These are phyloP conservation scores for Anoura caudifer DNA, from an alignment of 2,113 vertebrate genomes.

Conservation along the genomic window DNA sequence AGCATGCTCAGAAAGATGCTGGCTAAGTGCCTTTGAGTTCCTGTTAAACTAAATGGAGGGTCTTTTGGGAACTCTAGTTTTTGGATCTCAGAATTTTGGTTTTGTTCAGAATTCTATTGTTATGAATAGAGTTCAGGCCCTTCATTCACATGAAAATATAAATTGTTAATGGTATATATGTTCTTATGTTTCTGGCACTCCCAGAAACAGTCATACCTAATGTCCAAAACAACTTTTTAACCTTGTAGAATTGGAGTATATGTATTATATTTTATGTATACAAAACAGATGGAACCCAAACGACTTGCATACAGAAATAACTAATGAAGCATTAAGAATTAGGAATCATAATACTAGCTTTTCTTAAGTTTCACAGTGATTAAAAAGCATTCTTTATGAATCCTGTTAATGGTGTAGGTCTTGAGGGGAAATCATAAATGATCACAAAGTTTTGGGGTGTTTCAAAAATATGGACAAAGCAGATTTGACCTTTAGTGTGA, in stretches of 20 bases:
- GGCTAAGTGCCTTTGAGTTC: neutral
- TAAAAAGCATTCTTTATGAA: constrained; percentile 26
- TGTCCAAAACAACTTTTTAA: constrained; percentile 46
- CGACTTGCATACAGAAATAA: neutral
- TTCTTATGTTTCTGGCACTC: neutral
- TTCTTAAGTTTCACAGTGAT: neutral
- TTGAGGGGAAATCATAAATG: constrained; percentile 30
- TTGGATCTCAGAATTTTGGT: constrained; percentile 44
- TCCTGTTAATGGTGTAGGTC: constrained; percentile 2
- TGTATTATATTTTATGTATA: constrained; percentile 18
- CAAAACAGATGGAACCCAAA: neutral
- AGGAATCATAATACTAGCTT: neutral
- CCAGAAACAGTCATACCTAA: neutral
- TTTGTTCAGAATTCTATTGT: constrained; percentile 50
- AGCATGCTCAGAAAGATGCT: neutral
- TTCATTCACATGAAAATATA: neutral
- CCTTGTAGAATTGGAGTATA: neutral
- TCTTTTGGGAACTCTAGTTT: constrained; percentile 57
- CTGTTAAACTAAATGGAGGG: constrained; percentile 33
- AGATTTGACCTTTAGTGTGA: constrained; percentile 2
- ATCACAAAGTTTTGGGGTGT: constrained; percentile 29
- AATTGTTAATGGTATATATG: neutral
- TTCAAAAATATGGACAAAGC: constrained; percentile 35
- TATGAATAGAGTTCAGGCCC: neutral
- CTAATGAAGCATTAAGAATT: constrained; percentile 1